A percentile compares a stretch with the other conserved stretches of the same genome.
Evolutionary conservation across 1,140 invertebrate genomes (phyloP).

Genomic region (Aphelenchoides avenae): DNA sequence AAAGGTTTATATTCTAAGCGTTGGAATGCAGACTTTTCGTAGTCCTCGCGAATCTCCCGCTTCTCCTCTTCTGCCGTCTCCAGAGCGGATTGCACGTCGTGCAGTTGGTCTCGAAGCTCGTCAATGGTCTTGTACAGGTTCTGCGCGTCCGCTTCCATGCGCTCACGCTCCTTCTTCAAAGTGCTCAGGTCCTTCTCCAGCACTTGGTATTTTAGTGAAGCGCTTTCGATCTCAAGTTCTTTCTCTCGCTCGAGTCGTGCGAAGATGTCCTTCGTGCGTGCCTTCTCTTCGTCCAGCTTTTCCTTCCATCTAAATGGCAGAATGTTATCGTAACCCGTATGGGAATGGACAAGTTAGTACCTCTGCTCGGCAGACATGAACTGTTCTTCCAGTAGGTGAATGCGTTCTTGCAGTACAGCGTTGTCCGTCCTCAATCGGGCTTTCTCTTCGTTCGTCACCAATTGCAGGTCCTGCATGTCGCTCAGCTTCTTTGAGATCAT

Average conservation of each 20-base stretch:
- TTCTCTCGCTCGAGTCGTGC: slow-evolving; percentile 35
- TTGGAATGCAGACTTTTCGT: slow-evolving; percentile 21
- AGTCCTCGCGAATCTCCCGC: slow-evolving; percentile 20
- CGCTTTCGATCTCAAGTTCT: slow-evolving; percentile 36
- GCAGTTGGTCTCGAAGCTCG: slow-evolving; percentile 29
- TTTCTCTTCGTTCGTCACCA: slow-evolving; percentile 35
- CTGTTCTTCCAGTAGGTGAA: slow-evolving; percentile 42
- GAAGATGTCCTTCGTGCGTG: slow-evolving; percentile 29
- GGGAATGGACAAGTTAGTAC: slow-evolving; percentile 3
- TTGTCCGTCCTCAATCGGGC: slow-evolving; percentile 42
- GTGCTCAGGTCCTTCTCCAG: slow-evolving; percentile 31
- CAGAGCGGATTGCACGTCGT: slow-evolving; percentile 24
- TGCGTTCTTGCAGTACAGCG: slow-evolving; percentile 43
- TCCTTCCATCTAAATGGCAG: slow-evolving; percentile 37
- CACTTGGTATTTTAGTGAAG: slow-evolving; percentile 31
- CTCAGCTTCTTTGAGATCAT: slow-evolving; percentile 34
- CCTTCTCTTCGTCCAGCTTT: slow-evolving; percentile 40
- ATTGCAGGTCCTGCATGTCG: slow-evolving; percentile 35
- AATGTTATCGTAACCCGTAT: slow-evolving; percentile 4
- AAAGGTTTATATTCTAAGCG: not conserved
- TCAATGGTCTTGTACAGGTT: slow-evolving; percentile 14
- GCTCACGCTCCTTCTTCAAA: slow-evolving; percentile 23
- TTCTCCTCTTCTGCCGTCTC: slow-evolving; percentile 28
- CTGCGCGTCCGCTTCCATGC: slow-evolving; percentile 12
- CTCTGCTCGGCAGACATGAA: slow-evolving; percentile 32